Conservation (phyloP, 2,113 vertebrate species). For the Myiopsitta monachus region DNA sequence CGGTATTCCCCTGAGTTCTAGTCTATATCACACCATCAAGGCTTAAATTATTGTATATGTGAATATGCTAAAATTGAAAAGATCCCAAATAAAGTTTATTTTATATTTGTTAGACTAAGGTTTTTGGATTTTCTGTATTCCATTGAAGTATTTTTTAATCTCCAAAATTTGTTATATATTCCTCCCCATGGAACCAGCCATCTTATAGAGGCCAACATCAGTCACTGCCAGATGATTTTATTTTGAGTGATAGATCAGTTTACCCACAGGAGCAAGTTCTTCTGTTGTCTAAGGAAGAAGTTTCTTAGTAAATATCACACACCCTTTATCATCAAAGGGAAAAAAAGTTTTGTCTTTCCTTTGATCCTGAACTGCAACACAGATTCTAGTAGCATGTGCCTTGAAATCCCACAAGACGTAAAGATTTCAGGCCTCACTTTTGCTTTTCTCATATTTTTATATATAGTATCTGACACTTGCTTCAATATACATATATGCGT, state of each 20-base stretch:
- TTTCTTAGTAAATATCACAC: neutral
- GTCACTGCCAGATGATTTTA: neutral
- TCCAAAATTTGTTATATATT: neutral
- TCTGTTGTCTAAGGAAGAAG: neutral
- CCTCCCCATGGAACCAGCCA: neutral
- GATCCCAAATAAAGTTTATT: neutral
- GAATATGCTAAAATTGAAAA: neutral
- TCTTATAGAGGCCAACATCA: neutral
- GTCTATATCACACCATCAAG: neutral
- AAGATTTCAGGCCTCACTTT: neutral
- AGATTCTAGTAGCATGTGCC: neutral
- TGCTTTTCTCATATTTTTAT: neutral
- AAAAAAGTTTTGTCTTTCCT: neutral
- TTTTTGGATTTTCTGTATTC: neutral
- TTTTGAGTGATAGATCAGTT: neutral
- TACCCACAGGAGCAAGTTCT: neutral
- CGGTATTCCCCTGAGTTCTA: neutral
- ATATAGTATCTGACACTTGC: neutral
- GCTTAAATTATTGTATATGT: neutral
- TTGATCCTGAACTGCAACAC: neutral
- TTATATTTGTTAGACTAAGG: neutral
- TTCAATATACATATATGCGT: neutral
- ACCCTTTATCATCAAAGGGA: neutral
- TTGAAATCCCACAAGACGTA: neutral
- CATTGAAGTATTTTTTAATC: neutral